Percentiles rank a stretch among this genome's conserved stretches.
phyloP scores from a whole-genome alignment of 1,140 invertebrate genomes.

The Plectrocnemia conspersa region DNA sequence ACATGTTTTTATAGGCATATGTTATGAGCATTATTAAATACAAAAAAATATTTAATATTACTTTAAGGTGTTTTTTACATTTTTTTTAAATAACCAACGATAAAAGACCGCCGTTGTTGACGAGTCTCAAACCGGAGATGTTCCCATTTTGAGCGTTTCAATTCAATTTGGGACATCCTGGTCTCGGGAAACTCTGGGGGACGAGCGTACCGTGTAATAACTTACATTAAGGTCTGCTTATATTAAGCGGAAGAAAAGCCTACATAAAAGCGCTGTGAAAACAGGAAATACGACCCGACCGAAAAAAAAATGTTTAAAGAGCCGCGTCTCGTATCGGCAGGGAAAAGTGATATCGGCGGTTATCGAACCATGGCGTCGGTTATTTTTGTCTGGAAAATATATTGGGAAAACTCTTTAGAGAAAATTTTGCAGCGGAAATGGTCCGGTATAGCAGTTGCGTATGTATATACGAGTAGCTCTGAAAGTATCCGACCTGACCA shows the following conservation, averaged over 20 bases:
- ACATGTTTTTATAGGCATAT: no score
- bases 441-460: no score
- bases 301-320: constrained; percentile 4
- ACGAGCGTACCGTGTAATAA: constrained; percentile 21
- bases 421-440: constrained; percentile 3
- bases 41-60: no score
- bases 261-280: constrained; percentile 5
- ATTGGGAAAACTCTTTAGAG: no score
- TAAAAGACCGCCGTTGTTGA: no score
- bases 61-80: no score
- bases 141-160: constrained; percentile 15
- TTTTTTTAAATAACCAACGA: no score
- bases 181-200: constrained; percentile 4
- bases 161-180: background rate
- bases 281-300: background rate
- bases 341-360: constrained; percentile 21
- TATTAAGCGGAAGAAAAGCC: constrained; percentile 11
- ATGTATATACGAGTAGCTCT: no score
- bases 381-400: constrained; percentile 6
- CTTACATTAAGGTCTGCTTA: constrained; percentile 16
- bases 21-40: no score
- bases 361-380: constrained; percentile 12
- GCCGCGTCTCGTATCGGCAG: constrained; percentile 3
- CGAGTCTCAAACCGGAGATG: background rate
- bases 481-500: no score